phyloP scores from a whole-genome alignment of 2,888 invertebrate species.

The Bhutanitis thaidina region DNA sequence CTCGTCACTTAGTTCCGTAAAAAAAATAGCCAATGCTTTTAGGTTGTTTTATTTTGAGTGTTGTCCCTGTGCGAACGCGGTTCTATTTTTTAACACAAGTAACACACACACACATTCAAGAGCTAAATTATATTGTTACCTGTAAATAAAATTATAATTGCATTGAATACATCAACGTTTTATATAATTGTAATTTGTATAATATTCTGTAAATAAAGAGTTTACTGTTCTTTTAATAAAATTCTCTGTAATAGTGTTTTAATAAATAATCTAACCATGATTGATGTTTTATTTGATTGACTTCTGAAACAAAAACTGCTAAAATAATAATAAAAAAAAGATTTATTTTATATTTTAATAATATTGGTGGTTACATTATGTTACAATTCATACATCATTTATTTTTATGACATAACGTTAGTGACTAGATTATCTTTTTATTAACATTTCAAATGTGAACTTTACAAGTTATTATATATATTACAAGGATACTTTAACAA shows the following conservation, averaged over 20 bases:
- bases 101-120: not conserved
- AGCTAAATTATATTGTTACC: constrained; percentile 24
- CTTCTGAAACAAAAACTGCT: not conserved
- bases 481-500: too few species aligned
- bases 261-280: constrained; percentile 45
- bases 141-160: constrained; percentile 27
- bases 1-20: too few species aligned
- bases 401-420: not conserved
- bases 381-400: not conserved
- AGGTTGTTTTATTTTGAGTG: not conserved
- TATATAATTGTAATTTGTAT: constrained; percentile 28
- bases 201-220: constrained; percentile 25
- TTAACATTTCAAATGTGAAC: not conserved
- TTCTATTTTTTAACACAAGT: not conserved
- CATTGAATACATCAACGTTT: constrained; percentile 23
- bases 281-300: constrained; percentile 2
- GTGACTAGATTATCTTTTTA: not conserved
- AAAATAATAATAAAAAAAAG: constrained; percentile 1
- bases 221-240: constrained; percentile 40
- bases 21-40: too few species aligned
- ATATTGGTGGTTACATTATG: too few species aligned
- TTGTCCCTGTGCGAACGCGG: not conserved
- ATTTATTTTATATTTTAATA: too few species aligned
- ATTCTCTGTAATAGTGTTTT: constrained; percentile 56
- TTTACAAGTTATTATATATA: too few species aligned